phyloP scores from a whole-genome alignment of 37 sponge, comb jelly and placozoan species.

The Bolinopsis microptera region DNA sequence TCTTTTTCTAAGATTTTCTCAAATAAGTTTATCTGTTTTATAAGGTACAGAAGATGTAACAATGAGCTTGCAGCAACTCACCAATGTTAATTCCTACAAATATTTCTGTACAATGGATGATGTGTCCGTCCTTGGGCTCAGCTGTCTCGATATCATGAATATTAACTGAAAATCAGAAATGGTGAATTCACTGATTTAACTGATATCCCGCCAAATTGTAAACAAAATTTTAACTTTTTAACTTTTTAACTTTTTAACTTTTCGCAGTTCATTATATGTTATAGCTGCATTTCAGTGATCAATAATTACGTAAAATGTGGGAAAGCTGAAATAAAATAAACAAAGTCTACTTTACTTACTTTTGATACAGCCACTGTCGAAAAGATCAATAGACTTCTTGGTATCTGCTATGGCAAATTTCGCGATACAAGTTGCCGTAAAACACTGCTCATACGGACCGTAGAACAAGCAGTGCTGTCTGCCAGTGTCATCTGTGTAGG shows the following conservation, averaged over 20 bases:
- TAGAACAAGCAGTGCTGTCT: slow-evolving; percentile 1
- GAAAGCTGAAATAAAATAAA: too few species aligned
- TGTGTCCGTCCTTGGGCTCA: not conserved
- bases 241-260: too few species aligned
- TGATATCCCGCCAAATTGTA: too few species aligned
- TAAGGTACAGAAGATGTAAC: too few species aligned
- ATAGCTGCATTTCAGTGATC: too few species aligned
- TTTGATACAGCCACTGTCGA: not conserved
- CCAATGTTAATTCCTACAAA: slow-evolving; percentile 42
- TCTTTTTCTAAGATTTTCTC: too few species aligned
- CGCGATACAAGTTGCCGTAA: not conserved
- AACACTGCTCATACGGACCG: slow-evolving; percentile 40
- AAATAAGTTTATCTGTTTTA: too few species aligned
- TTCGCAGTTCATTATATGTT: too few species aligned
- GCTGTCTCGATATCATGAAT: slow-evolving; percentile 17
- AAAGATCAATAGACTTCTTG: slow-evolving; percentile 33
- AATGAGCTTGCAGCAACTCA: too few species aligned
- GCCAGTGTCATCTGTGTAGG: not conserved
- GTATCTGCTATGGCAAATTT: not conserved
- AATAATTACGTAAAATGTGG: too few species aligned
- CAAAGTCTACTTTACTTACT: slow-evolving; percentile 9
- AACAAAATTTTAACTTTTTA: too few species aligned
- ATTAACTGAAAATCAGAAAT: slow-evolving; percentile 46
- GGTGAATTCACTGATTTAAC: too few species aligned
- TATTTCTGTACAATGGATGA: not conserved